Evolutionary conservation across 2,888 invertebrate species (phyloP).

Genomic region (Ennomos quercinarius): DNA sequence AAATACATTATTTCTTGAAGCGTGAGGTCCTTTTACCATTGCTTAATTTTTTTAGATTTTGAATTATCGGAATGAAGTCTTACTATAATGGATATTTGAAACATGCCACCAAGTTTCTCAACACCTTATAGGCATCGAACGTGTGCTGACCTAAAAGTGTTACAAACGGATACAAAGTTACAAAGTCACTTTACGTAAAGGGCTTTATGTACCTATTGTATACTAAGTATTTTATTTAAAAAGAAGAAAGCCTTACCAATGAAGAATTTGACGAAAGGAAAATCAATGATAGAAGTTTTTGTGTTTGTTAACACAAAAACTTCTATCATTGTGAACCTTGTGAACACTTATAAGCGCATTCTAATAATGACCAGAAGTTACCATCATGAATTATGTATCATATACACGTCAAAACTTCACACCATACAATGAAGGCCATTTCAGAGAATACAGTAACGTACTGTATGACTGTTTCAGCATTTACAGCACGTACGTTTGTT

Average conservation of each 20-base stretch:
- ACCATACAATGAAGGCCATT: slow-evolving; percentile 47
- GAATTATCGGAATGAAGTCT: slow-evolving; percentile 37
- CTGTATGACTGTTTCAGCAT: slow-evolving; percentile 28
- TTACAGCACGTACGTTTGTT: slow-evolving; percentile 32
- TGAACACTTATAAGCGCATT: too few relatives aligned
- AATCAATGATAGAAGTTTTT: neutral
- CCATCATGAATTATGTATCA: slow-evolving; percentile 32
- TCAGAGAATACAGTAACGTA: slow-evolving; percentile 31
- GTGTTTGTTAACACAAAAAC: too few relatives aligned
- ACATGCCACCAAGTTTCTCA: slow-evolving; percentile 29
- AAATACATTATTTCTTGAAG: too few relatives aligned
- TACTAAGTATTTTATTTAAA: too few relatives aligned
- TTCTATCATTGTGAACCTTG: too few relatives aligned
- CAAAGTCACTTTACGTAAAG: too few relatives aligned
- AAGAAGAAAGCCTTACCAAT: slow-evolving; percentile 1
- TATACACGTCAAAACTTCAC: slow-evolving; percentile 47
- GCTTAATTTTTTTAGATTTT: too few relatives aligned
- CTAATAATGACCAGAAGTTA: slow-evolving; percentile 10
- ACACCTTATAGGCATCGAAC: slow-evolving; percentile 23
- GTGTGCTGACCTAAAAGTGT: slow-evolving; percentile 20
- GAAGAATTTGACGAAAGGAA: neutral
- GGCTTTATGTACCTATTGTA: too few relatives aligned
- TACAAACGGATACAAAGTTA: slow-evolving; percentile 2
- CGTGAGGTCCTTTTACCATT: too few relatives aligned
- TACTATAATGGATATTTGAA: slow-evolving; percentile 35